Evolutionary conservation across 2,113 vertebrate genomes (phyloP).

Genomic region (Paradisaea rubra): DNA sequence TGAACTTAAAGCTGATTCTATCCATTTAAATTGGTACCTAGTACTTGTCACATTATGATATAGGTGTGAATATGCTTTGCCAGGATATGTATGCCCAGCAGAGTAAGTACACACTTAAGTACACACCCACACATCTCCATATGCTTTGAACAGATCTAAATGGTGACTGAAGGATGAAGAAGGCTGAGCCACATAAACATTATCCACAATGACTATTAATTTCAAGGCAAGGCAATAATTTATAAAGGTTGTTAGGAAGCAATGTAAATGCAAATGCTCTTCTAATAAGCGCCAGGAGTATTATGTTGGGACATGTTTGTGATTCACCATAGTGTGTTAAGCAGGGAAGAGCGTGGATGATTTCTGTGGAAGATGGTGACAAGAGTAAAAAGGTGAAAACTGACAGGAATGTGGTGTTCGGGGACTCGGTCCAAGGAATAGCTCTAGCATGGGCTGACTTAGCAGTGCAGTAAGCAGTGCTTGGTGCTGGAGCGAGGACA

Average conservation of each 20-base stretch:
- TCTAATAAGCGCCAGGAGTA: not conserved
- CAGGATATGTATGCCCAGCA: constrained; percentile 6
- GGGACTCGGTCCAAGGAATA: constrained; percentile 14
- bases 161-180: not conserved
- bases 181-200: not conserved
- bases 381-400: constrained; percentile 31
- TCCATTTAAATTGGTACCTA: constrained; percentile 3
- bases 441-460: not conserved
- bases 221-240: constrained; percentile 22
- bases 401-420: not conserved
- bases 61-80: constrained; percentile 39
- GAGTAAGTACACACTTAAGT: not conserved
- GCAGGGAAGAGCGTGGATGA: not conserved
- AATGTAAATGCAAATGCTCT: constrained; percentile 25
- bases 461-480: constrained; percentile 11
- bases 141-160: constrained; percentile 31
- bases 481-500: not conserved
- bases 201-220: not conserved
- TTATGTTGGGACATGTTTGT: not conserved
- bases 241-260: constrained; percentile 10
- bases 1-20: constrained; percentile 5
- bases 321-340: not conserved
- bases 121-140: constrained; percentile 26
- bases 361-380: not conserved
- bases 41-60: constrained; percentile 40